Evolutionary conservation across 2,888 invertebrate genomes (phyloP), one percentile per base, ranked within the genome.

Genomic region (Cecidostiba fungosa): DNA sequence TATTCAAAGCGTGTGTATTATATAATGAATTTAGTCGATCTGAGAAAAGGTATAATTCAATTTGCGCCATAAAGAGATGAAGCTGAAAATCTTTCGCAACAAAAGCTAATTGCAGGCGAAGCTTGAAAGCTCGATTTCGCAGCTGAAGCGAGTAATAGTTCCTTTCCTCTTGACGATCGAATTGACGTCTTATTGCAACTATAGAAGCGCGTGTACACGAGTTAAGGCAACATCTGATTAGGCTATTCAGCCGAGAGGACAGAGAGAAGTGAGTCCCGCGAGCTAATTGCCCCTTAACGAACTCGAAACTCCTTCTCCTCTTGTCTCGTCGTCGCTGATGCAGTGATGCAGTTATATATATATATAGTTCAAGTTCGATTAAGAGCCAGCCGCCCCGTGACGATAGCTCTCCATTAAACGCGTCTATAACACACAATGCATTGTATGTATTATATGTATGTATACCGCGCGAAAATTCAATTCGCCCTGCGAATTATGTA

Each of bases 221-320:
- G 89, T 91, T 90, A 84, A 54, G 86, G 73, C 80, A 87, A 89
- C 89, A 89, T 90, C 87, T 90, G 88, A 90, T 90, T 90, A 89
- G 89, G 88, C 89, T 87, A 90, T 91, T 91, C 90, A 90, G 87
- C 23, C 66, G 43, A 14, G 66, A 66, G 72, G 36, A 10, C 36
- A 70, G 23, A 72, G 77, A n/a, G 54, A 54, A 50, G 29, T 78
- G 50, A 73, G 72, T 59, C 72, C n/a, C 23, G 43, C 39, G 77
- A 59, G 85, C 89, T 91, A 91, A 91, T 90, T 91, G 89, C 89
- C 89, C 89, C 89, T 90, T 90, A 89, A 88, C 87, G 85, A 91
- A 90, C 89, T 88, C 87, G 86, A 88, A 89, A 89, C 89, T 87
- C 88, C 86, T 32, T 29, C 66, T 66, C 66, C 12, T 10, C 66